Base-by-base conservation (phyloP, 92 coral and sea anemone genomes). In the Galaxea fascicularis region DNA sequence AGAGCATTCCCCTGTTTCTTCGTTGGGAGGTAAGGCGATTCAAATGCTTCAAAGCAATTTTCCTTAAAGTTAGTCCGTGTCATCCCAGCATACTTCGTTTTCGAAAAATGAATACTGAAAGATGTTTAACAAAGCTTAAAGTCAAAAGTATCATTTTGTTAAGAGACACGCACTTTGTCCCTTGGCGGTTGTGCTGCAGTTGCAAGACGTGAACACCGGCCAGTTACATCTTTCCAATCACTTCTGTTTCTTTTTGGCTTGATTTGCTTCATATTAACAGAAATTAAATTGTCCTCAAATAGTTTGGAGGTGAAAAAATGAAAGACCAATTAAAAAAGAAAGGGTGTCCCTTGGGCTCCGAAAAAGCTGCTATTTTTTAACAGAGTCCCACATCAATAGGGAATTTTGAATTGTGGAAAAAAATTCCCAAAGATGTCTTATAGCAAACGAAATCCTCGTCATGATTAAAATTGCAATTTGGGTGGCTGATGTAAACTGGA, bases 81-180 rank as follows among this genome's bases (percentile, higher is more conserved):
- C 18, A 35, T 35, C 11, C 29, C 22, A 41, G 80, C 44, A 14
- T 76, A 35, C 28, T 22, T 31, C n/a, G 51, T 21, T 76, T 76
- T 59, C 21, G 29, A 21, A 51, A 35, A 6, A n/a, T 31, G 18
- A 57, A 54, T 57, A 14, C 21, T 63, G 13, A 63, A 76, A 9
- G 15, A 52, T 27, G 27, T 49, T 15, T 2, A 15, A 76, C 26
- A 11, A 56, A 35, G 8, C 68, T 2, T 35, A 35, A 35, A 35
- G 6, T 76, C 81, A 51, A n/a, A 24, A 58, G 69, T 76, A 35
- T 58, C 51, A n/a, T 57, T 58, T 45, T 35, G 41, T 35, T 35
- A 35, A 2, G 6, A 35, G 41, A 35, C 18, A 58, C 31, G 39
- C 51, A 35, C 4, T n/a, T 57, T 27, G 51, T 44, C 4, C 17